Evolutionary conservation across 1,140 invertebrate genomes (phyloP), one percentile per base, ranked within the genome.

Genomic region (Cataglyphis hispanica): DNA sequence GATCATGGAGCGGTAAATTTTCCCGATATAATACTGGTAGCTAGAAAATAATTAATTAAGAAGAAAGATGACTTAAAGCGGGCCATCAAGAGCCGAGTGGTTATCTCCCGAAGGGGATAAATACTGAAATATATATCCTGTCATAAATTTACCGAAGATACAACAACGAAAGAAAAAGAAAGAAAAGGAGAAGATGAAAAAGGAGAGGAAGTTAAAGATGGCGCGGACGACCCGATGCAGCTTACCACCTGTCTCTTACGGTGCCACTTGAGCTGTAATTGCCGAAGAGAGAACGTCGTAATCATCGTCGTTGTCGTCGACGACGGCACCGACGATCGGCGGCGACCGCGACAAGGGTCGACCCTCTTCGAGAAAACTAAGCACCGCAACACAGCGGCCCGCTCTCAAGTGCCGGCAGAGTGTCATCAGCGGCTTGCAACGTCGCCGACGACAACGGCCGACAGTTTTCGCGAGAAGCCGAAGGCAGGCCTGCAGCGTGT

Each of bases 231-330:
- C 76, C 85, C 85, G 89, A 88, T 87, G 81, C 72, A 83, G 86
- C 85, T 90, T 91, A 87, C 92, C 92, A 92, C 87, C 91, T 93
- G 92, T 93, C 91, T 87, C 89, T 87, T 84, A 66, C 84, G 86
- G 76, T 87, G 86, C 84, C 88, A 90, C 90, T 90, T 86, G 86
- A 90, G 87, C 89, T 86, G 90, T 93, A 93, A 93, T 93, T 93
- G 88, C 90, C 89, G 90, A 91, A 91, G 92, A 89, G 90, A 84
- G 86, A 60, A 86, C 76, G 67, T 86, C 88, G 86, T 87, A 86
- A 83, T 90, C 78, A 74, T 56, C 78, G 87, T 74, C 77, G 83
- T 87, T 86, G 86, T 85, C 80, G 81, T 91, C 89, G 87, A 84
- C 86, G 72, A 87, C 89, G 85, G 78, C 80, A 88, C 46, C 53